Percentiles rank a stretch among this genome's conserved stretches.
Conservation (phyloP, 1,140 invertebrate species). For the Papilio polytes region DNA sequence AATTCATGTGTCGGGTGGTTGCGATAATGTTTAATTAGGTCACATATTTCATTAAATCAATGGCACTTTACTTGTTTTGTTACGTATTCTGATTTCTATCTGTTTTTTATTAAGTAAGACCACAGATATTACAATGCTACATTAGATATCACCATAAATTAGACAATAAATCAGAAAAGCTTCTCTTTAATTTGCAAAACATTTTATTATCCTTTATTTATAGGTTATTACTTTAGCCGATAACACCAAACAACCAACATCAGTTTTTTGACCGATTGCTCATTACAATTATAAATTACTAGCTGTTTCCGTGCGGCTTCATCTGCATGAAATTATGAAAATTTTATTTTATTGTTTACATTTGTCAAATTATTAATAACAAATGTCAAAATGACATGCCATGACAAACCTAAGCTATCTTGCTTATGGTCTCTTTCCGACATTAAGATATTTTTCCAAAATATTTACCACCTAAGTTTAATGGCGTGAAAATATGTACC, state of each 20-base stretch:
- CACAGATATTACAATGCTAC: not conserved
- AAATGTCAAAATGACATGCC: too few relatives aligned
- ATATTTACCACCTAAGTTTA: too few relatives aligned
- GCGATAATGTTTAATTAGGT: conserved; percentile 9
- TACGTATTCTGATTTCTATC: not conserved
- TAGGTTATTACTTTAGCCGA: not conserved
- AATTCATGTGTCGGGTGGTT: conserved; percentile 11
- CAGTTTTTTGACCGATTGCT: not conserved
- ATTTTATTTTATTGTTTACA: too few relatives aligned
- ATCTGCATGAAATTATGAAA: too few relatives aligned
- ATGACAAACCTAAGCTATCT: too few relatives aligned
- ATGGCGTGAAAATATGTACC: too few relatives aligned
- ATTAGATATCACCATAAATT: not conserved
- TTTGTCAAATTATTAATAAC: too few relatives aligned
- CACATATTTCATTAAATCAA: conserved; percentile 5
- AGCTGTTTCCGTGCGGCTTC: too few relatives aligned
- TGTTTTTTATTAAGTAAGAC: not conserved
- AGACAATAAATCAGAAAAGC: not conserved
- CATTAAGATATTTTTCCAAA: too few relatives aligned
- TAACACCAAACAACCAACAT: not conserved
- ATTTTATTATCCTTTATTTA: not conserved
- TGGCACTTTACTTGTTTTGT: conserved; percentile 8
- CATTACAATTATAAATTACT: not conserved
- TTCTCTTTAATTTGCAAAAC: conserved; percentile 3
- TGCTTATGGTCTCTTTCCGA: too few relatives aligned